Conservation (phyloP, 2,888 invertebrate species). For the Tetrapedia diversipes region DNA sequence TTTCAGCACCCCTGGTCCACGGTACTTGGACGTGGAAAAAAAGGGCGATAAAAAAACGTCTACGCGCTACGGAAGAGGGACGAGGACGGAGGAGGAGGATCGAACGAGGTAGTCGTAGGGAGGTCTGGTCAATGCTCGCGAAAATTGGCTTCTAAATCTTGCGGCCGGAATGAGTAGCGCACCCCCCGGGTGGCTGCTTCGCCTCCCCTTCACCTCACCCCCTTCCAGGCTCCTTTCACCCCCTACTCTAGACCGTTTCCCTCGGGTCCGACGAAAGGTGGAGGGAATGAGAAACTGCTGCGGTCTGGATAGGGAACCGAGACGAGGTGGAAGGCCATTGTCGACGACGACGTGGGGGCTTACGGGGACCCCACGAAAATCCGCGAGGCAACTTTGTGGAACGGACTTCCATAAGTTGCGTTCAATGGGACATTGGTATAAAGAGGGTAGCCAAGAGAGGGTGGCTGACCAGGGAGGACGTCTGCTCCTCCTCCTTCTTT, state of each 20-base stretch:
- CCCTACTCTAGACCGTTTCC: conserved; percentile 55
- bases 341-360: conserved; percentile 73
- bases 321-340: conserved; percentile 71
- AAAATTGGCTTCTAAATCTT: conserved; percentile 82
- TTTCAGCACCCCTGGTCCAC: conserved; percentile 57
- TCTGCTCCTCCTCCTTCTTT: conserved; percentile 35
- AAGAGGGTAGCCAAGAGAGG: conserved; percentile 72
- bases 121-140: conserved; percentile 78
- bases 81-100: conserved; percentile 42
- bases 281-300: conserved; percentile 77
- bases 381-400: conserved; percentile 76
- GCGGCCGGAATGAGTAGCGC: conserved; percentile 75
- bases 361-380: conserved; percentile 72
- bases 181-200: conserved; percentile 52
- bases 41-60: conserved; percentile 44
- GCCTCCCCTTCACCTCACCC: background rate
- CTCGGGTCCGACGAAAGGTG: conserved; percentile 56
- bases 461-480: conserved; percentile 47
- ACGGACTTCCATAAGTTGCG: conserved; percentile 78
- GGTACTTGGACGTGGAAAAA: conserved; percentile 31
- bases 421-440: conserved; percentile 79
- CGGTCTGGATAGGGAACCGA: conserved; percentile 52
- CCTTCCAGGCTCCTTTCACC: too few relatives aligned
- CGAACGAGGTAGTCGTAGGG: conserved; percentile 45
- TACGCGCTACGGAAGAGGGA: conserved; percentile 36